Percentiles rank a stretch among this genome's conserved stretches.
Evolutionary conservation across 23 tunicate genomes (phyloP).

Genomic region (Ascidia mentula): DNA sequence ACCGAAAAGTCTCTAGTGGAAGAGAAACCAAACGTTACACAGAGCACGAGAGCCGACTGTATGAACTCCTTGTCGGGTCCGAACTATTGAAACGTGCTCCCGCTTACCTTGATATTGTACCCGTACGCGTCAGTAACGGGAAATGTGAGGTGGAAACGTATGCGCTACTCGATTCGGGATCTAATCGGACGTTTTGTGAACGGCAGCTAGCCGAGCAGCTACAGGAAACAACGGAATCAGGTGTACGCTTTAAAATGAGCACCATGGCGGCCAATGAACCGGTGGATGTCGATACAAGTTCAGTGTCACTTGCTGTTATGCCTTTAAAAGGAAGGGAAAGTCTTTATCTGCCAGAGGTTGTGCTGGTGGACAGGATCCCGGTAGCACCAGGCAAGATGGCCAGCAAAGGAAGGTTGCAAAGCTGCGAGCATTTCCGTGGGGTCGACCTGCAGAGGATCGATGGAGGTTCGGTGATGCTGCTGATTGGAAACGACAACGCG

Average conservation of each 20-base stretch:
- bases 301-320: not conserved
- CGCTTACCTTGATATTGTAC: conserved; percentile 2
- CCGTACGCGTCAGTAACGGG: not conserved
- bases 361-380: conserved; percentile 1
- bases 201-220: not conserved
- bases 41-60: too few species aligned
- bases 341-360: not conserved
- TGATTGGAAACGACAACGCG: conserved; percentile 6
- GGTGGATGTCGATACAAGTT: not conserved
- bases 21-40: too few species aligned
- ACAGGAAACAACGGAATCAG: not conserved
- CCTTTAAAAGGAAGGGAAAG: not conserved
- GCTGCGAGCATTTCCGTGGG: not conserved
- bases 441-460: not conserved
- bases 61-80: too few species aligned
- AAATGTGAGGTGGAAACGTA: not conserved
- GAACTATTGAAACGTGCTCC: too few species aligned
- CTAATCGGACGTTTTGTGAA: conserved; percentile 10
- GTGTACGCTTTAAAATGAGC: not conserved
- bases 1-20: too few species aligned
- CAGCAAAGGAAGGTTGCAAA: not conserved
- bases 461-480: not conserved
- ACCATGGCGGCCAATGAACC: not conserved
- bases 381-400: not conserved
- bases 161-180: conserved; percentile 14